Evolutionary conservation across 1,140 invertebrate species (phyloP).

Genomic region (Ephestia elutella): DNA sequence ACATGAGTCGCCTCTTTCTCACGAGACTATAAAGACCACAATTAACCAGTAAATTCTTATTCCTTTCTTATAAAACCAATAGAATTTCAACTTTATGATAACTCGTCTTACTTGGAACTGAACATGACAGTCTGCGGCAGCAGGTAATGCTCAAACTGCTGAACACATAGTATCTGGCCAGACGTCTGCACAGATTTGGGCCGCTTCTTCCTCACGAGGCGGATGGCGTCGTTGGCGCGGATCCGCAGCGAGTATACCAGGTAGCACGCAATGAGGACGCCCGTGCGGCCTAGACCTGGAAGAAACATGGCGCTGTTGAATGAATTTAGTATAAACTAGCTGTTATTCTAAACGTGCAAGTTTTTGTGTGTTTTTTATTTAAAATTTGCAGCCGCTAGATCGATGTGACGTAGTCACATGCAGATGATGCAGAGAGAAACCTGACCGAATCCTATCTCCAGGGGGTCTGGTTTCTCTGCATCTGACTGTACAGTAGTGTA

Average conservation of each 20-base stretch:
- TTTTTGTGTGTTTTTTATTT: too few species aligned
- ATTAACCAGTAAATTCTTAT: background rate
- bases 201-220: conserved; percentile 85
- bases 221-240: conserved; percentile 85
- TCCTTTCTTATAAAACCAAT: background rate
- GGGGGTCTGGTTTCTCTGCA: too few species aligned
- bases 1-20: too few species aligned
- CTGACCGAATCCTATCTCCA: too few species aligned
- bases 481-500: too few species aligned
- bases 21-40: too few species aligned
- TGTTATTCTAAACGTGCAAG: too few species aligned
- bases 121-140: conserved; percentile 87
- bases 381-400: too few species aligned
- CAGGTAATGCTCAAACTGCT: conserved; percentile 88
- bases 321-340: too few species aligned
- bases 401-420: too few species aligned
- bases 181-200: conserved; percentile 88
- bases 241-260: conserved; percentile 86
- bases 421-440: too few species aligned
- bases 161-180: conserved; percentile 85
- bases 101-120: conserved; percentile 79
- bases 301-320: too few species aligned
- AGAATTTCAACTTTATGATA: conserved; percentile 24
- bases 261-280: conserved; percentile 90
- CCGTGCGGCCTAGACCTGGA: conserved; percentile 86